Evolutionary conservation across 2,888 invertebrate genomes (phyloP), one percentile per base, ranked within the genome.

Genomic region (Seira musarum): DNA sequence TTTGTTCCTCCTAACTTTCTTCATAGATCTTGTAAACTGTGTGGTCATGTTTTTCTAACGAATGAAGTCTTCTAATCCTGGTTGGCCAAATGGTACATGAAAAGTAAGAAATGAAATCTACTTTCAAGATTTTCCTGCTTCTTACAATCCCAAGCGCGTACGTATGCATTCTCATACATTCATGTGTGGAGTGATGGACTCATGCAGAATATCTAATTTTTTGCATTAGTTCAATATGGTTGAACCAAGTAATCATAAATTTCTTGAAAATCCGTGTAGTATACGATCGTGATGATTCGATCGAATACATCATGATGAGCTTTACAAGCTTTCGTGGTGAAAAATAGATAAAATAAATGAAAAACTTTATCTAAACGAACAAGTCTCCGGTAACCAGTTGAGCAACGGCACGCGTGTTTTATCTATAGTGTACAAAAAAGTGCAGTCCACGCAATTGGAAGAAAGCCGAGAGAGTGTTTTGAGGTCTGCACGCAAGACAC

Each of bases 361-460:
- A 65, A 70, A 77, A 77, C 70, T 77, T 77, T 68, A 57, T 15
- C 6, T 53, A 57, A 13, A 57, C 66, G 21, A n/a, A 57, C 53
- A 21, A 49, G 67, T 2, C 49, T 49, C 8, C 49, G 49, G 17
- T 49, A n/a, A 49, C 49, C 49, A 49, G 49, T 49, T 49, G 49
- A 49, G 17, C 30, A 49, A 3, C 49, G 13, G 17, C 49, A 49
- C 49, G 49, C 49, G 49, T n/a, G 3, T n/a, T 49, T 30, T 49
- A 49, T 49, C 49, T 8, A 13, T 30, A 30, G 8, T 30, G 30
- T 6, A 63, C 35, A 30, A 40, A 30, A 65, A n/a, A 66, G 70
- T 66, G 70, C 77, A 70, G 65, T 77, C 70, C 70, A 77, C 68
- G 75, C 63, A 75, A 67, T 35, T 49, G 2, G 15, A 30, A 17